Evolutionary conservation across 2,888 invertebrate genomes (phyloP), one percentile per base, ranked within the genome.

Genomic region (Heliconius erato): DNA sequence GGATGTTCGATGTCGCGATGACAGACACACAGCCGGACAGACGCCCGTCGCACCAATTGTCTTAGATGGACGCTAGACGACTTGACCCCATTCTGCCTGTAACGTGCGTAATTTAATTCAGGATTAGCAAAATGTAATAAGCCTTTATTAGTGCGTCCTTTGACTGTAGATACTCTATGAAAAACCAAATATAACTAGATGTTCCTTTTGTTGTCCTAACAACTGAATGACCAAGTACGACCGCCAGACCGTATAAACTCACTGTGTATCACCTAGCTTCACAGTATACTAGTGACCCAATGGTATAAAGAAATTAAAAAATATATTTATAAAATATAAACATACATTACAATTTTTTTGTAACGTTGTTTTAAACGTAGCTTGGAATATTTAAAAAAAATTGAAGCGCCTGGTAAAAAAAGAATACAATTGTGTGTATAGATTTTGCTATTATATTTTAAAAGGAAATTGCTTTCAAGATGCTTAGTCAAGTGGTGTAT

Each of bases 91-190:
- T 81, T 83, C 67, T 79, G 80, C 71, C 59, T 71, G 65, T 54
- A 77, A 63, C 74, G 76, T 79, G 83, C 63, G 76, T 83, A 76
- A 83, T 83, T 74, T 82, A 65, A 65, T 79, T 84, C 74, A 40
- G 26, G 68, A 84, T 76, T 79, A 28, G n/a, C 26, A 79, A 71
- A 81, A 79, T 83, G 67, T 71, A 72, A 77, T 77, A 76, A 71
- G 14, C 28, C 79, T 85, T 85, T 85, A 86, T 86, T 85, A 85
- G 83, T 84, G 85, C 80, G 84, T 85, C 86, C 86, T 85, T 82
- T 83, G 16, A 44, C 49, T 79, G 68, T 79, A 71, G 74, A 67
- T 59, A 23, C 71, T 28, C 35, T 59, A 71, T 28, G 49, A 67
- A 23, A 54, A 65, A 85, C 84, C 83, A 74, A 85, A 76, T 35